These are phyloP conservation scores for Stichopus horrens DNA, from an alignment of 53 echinoderm and acorn worm genomes.

Conservation along the genomic window DNA sequence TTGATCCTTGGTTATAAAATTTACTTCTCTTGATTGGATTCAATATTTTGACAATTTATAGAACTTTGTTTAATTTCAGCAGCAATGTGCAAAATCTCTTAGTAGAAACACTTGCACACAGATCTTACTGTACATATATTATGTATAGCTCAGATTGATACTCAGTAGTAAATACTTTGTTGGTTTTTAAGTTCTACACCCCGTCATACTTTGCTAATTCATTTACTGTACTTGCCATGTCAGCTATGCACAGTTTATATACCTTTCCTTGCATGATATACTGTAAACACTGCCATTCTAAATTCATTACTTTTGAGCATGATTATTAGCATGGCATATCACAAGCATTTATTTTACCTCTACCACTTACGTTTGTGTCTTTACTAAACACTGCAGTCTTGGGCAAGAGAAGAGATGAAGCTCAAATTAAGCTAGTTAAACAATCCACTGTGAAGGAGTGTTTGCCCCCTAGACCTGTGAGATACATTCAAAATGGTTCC, in stretches of 20 bases:
- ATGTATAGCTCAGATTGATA: too few relatives aligned
- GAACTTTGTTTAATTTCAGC: too few relatives aligned
- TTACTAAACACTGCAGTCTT: background rate
- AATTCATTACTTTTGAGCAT: slow-evolving; percentile 24
- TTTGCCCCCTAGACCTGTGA: background rate
- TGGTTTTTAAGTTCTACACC: background rate
- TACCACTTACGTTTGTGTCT: background rate
- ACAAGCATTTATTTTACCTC: background rate
- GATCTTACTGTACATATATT: too few relatives aligned
- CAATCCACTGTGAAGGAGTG: background rate
- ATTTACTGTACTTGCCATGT: background rate
- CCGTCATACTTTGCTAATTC: background rate
- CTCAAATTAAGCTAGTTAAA: background rate
- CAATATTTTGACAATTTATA: too few relatives aligned
- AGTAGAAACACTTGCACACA: too few relatives aligned
- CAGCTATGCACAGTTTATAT: background rate
- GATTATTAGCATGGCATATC: background rate
- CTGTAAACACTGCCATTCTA: slow-evolving; percentile 22
- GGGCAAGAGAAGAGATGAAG: background rate
- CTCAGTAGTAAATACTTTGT: too few relatives aligned
- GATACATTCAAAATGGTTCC: background rate
- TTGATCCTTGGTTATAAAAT: too few relatives aligned
- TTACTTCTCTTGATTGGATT: too few relatives aligned
- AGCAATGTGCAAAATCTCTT: too few relatives aligned
- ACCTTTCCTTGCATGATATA: slow-evolving; percentile 41